A percentile compares a stretch with the other conserved stretches of the same genome.
Conservation (phyloP, 2,113 vertebrate genomes). For the Xenus cinereus region DNA sequence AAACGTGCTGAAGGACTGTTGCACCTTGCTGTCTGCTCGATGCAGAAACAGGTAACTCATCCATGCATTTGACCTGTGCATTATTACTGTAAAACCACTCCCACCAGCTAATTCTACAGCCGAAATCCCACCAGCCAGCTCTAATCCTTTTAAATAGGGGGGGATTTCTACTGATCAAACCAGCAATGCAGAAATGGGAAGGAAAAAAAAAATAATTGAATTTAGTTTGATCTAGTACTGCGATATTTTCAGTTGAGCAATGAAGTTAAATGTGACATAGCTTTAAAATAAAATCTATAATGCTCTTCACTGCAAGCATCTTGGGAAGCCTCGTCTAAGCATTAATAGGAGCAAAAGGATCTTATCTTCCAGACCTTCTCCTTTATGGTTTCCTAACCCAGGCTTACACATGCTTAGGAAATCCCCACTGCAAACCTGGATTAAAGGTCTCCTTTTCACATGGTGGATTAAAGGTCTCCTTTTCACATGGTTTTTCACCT, state of each 20-base stretch:
- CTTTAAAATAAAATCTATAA: slow-evolving; percentile 13
- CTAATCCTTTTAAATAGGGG: slow-evolving; percentile 55
- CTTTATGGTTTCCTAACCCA: background rate
- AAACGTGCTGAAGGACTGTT: background rate
- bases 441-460: background rate
- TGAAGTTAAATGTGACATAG: background rate
- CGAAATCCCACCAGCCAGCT: background rate
- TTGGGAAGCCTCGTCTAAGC: background rate
- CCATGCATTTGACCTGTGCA: background rate
- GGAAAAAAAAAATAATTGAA: background rate
- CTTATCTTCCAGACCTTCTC: background rate
- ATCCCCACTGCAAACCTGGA: background rate
- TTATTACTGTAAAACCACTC: background rate
- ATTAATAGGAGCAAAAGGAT: background rate
- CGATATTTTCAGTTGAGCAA: background rate
- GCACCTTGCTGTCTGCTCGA: background rate
- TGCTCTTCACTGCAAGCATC: background rate
- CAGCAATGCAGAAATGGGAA: background rate
- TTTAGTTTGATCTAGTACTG: background rate
- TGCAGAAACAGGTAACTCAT: background rate
- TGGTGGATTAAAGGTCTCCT: background rate
- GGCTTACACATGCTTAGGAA: background rate
- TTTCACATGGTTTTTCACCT: background rate
- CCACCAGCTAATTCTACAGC: slow-evolving; percentile 1
- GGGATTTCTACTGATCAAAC: slow-evolving; percentile 58